Percentiles rank a stretch among this genome's conserved stretches.
These are phyloP conservation scores for Halictus ligatus DNA, from an alignment of 2,888 invertebrate genomes.

Conservation along the genomic window DNA sequence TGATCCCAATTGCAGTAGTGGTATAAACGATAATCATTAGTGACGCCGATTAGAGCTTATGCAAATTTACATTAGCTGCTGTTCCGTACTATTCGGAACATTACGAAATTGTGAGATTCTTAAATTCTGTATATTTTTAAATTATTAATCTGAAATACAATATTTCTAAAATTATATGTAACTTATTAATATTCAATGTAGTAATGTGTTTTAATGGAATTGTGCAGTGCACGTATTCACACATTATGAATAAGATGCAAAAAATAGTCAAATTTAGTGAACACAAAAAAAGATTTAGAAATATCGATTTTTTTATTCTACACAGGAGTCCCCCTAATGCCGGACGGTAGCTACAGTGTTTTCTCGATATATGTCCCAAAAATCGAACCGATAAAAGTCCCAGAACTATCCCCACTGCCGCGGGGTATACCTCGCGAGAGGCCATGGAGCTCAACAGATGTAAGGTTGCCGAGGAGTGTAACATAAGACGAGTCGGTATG, in stretches of 20 bases:
- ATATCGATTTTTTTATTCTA: background rate
- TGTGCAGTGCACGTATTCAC: background rate
- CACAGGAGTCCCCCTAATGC: background rate
- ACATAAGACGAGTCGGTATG: too few species aligned
- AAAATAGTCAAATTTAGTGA: background rate
- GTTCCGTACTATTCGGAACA: background rate
- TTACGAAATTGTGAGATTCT: background rate
- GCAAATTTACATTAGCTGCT: slow-evolving; percentile 23
- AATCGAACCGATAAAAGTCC: too few species aligned
- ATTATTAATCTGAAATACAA: too few species aligned
- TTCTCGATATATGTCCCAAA: too few species aligned
- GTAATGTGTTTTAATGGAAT: background rate
- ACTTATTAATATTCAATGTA: background rate
- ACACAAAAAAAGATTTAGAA: background rate
- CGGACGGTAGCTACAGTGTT: too few species aligned
- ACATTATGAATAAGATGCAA: background rate
- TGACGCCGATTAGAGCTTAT: slow-evolving; percentile 13
- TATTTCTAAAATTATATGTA: too few species aligned
- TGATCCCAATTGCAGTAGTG: background rate
- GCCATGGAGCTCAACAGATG: too few species aligned
- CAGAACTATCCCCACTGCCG: too few species aligned
- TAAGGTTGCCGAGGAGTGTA: too few species aligned
- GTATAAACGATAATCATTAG: slow-evolving; percentile 5
- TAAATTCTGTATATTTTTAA: too few species aligned
- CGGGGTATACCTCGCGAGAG: too few species aligned